Percentiles rank a stretch among this genome's conserved stretches.
Evolutionary conservation across 2,113 vertebrate species (phyloP).

Genomic region (Scalopus aquaticus): DNA sequence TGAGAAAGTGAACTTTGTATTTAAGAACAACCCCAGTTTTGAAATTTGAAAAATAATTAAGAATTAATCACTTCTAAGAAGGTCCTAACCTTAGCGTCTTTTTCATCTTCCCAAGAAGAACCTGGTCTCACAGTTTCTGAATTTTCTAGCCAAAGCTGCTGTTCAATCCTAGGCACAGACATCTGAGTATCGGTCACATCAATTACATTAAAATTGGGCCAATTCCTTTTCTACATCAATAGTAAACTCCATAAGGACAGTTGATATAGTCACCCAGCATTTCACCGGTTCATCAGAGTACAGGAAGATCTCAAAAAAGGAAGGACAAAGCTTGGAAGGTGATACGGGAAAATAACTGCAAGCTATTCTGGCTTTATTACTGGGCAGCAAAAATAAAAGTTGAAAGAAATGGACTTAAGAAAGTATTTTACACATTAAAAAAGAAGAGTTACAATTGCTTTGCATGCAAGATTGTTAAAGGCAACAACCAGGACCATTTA

Average conservation of each 20-base stretch:
- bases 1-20: not conserved
- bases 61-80: constrained; percentile 14
- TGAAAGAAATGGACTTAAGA: constrained; percentile 51
- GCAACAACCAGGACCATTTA: constrained; percentile 30
- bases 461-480: constrained; percentile 59
- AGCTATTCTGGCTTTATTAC: constrained; percentile 19
- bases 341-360: constrained; percentile 27
- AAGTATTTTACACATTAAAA: constrained; percentile 53
- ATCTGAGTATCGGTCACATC: not conserved
- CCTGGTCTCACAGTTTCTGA: not conserved
- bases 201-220: not conserved
- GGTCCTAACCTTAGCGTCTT: not conserved
- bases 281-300: not conserved
- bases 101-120: constrained; percentile 1
- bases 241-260: not conserved
- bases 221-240: not conserved
- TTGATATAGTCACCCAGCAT: not conserved
- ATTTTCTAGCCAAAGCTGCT: constrained; percentile 42
- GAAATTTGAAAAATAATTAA: constrained; percentile 18
- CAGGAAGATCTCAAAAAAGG: constrained; percentile 5
- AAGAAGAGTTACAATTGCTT: constrained; percentile 43
- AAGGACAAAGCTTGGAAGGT: constrained; percentile 7
- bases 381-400: constrained; percentile 38
- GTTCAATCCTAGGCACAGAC: constrained; percentile 10
- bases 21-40: not conserved